Evolutionary conservation across 2,113 vertebrate genomes (phyloP).

Genomic region (Danio rerio): DNA sequence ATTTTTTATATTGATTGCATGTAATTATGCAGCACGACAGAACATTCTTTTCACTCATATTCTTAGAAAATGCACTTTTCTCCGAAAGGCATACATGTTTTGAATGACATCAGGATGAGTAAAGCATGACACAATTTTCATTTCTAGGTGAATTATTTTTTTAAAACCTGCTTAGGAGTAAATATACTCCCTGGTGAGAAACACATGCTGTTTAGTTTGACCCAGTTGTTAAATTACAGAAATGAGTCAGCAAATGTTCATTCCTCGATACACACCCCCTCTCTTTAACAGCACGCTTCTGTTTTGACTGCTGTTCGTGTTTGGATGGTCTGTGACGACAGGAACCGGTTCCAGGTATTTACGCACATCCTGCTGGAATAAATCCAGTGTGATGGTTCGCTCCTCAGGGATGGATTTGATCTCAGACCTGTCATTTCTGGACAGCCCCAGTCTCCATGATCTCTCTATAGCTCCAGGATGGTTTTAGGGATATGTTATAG

Average conservation of each 20-base stretch:
- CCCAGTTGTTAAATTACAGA: slow-evolving; percentile 25
- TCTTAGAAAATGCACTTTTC: background rate
- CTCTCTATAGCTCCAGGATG: slow-evolving; percentile 12
- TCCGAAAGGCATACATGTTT: background rate
- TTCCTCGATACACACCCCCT: background rate
- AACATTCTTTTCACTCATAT: background rate
- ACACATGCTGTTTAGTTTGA: slow-evolving; percentile 29
- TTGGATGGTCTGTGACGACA: slow-evolving; percentile 49
- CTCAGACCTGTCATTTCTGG: slow-evolving; percentile 42
- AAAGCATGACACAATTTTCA: background rate
- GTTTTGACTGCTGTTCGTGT: slow-evolving; percentile 38
- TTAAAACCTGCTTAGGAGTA: background rate
- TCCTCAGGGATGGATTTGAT: slow-evolving; percentile 41
- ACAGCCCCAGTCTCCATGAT: slow-evolving; percentile 35
- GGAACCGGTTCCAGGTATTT: slow-evolving; percentile 63
- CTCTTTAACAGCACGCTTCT: slow-evolving; percentile 11
- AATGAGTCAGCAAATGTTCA: slow-evolving; percentile 36
- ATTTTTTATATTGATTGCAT: too few species aligned
- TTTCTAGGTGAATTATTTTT: background rate
- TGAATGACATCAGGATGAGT: background rate
- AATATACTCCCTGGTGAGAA: background rate
- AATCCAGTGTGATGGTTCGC: slow-evolving; percentile 52
- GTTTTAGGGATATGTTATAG: slow-evolving; percentile 1
- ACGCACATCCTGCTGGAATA: slow-evolving; percentile 52
- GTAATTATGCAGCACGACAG: background rate